Percentiles rank a stretch among this genome's conserved stretches.
Evolutionary conservation across 2,113 vertebrate species (phyloP).

Genomic region (Diphyllodes magnificus): DNA sequence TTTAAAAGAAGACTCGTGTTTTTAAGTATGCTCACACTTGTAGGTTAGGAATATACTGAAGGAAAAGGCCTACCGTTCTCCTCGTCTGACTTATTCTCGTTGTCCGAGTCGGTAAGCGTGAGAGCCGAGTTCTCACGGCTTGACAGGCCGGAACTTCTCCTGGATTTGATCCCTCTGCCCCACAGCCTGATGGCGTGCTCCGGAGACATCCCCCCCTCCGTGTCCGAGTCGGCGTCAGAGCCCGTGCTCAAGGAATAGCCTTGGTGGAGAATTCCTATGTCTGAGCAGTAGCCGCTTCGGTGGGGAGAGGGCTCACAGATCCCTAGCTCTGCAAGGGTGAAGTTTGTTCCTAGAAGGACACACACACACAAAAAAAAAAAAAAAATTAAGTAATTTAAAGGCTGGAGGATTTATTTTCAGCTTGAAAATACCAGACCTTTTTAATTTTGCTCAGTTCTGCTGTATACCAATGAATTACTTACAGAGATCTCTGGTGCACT

Average conservation of each 20-base stretch:
- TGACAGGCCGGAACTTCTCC: conserved; percentile 88
- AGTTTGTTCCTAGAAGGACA: conserved; percentile 79
- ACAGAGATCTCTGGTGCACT: background rate
- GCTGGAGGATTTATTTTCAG: background rate
- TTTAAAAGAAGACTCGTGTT: background rate
- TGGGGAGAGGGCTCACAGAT: conserved; percentile 88
- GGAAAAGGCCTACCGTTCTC: conserved; percentile 82
- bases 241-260: conserved; percentile 88
- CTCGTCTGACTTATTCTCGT: conserved; percentile 91
- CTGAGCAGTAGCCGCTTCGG: conserved; percentile 87
- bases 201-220: conserved; percentile 89
- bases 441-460: background rate
- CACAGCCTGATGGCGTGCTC: conserved; percentile 91
- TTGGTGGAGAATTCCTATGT: conserved; percentile 88
- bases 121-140: conserved; percentile 91
- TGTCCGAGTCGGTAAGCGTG: conserved; percentile 91
- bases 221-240: conserved; percentile 89
- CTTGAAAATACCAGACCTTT: background rate
- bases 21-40: background rate
- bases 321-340: conserved; percentile 90
- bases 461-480: background rate
- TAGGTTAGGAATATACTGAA: background rate
- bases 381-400: background rate
- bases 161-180: conserved; percentile 87
- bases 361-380: background rate